Evolutionary conservation across 1,140 invertebrate genomes (phyloP).

Genomic region (Rhyzopertha dominica): DNA sequence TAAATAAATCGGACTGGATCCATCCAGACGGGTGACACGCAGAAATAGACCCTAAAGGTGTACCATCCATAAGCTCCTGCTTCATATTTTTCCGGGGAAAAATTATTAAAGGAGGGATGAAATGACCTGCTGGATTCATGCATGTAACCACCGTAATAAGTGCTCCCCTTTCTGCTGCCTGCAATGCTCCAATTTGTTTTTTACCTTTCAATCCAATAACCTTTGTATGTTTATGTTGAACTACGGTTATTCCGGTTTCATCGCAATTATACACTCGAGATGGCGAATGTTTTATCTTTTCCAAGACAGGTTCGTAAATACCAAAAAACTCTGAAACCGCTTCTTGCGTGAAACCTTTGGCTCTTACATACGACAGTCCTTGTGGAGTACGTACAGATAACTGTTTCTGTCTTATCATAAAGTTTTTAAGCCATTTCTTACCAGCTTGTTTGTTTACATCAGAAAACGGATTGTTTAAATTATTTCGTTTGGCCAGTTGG

Average conservation of each 20-base stretch:
- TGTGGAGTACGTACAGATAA: conserved; percentile 31
- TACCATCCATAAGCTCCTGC: conserved; percentile 33
- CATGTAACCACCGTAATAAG: conserved; percentile 19
- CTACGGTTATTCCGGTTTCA: conserved; percentile 35
- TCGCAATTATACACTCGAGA: conserved; percentile 35
- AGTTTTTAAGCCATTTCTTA: conserved; percentile 21
- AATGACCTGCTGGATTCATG: conserved; percentile 37
- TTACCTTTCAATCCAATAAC: conserved; percentile 32
- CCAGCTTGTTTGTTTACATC: conserved; percentile 13
- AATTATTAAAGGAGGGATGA: conserved; percentile 39
- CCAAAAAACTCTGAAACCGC: conserved; percentile 27
- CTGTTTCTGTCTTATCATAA: conserved; percentile 19
- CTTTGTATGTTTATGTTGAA: conserved; percentile 30
- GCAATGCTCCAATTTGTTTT: conserved; percentile 31
- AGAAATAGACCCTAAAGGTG: conserved; percentile 33
- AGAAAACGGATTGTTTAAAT: conserved; percentile 11
- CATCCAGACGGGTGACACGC: conserved; percentile 34
- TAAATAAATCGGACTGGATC: conserved; percentile 21
- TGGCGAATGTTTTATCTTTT: conserved; percentile 3
- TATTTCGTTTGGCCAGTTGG: conserved; percentile 5
- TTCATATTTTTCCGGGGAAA: conserved; percentile 36
- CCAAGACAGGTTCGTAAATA: conserved; percentile 2
- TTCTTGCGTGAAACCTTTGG: conserved; percentile 35
- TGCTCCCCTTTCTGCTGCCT: conserved; percentile 32
- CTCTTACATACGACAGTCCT: conserved; percentile 32